Evolutionary conservation across 2,888 invertebrate genomes (phyloP).

Genomic region (Lasioglossum oenotherae): DNA sequence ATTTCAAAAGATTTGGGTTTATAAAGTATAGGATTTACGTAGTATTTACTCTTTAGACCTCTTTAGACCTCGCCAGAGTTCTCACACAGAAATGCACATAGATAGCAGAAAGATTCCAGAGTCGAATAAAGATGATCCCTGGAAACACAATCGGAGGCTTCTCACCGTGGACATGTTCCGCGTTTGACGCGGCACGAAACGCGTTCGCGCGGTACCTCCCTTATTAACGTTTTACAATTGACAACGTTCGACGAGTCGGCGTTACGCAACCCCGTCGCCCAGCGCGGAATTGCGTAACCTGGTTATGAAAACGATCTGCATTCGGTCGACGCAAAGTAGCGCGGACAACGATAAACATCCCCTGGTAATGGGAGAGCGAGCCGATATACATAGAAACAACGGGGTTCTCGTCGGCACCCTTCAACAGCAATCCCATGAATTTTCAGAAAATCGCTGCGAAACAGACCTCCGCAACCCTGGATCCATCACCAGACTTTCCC

Average conservation of each 20-base stretch:
- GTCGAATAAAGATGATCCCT: not conserved
- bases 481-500: no score
- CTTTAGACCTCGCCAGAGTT: no score
- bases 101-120: not conserved
- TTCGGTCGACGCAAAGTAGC: constrained; percentile 37
- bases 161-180: not conserved
- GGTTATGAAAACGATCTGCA: constrained; percentile 53
- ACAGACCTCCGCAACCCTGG: not conserved
- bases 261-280: constrained; percentile 51
- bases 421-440: not conserved
- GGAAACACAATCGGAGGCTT: not conserved
- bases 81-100: not conserved
- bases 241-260: constrained; percentile 28
- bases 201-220: not conserved
- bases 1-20: no score
- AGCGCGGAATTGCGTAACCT: constrained; percentile 55
- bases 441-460: not conserved
- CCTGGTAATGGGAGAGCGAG: not conserved
- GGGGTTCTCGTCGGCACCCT: not conserved
- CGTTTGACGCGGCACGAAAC: not conserved
- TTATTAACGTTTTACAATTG: constrained; percentile 43
- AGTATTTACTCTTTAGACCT: no score
- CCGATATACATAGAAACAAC: not conserved
- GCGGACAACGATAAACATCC: constrained; percentile 7
- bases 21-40: no score